Evolutionary conservation across 2,888 invertebrate genomes (phyloP).

Genomic region (Perizoma affinitatum): DNA sequence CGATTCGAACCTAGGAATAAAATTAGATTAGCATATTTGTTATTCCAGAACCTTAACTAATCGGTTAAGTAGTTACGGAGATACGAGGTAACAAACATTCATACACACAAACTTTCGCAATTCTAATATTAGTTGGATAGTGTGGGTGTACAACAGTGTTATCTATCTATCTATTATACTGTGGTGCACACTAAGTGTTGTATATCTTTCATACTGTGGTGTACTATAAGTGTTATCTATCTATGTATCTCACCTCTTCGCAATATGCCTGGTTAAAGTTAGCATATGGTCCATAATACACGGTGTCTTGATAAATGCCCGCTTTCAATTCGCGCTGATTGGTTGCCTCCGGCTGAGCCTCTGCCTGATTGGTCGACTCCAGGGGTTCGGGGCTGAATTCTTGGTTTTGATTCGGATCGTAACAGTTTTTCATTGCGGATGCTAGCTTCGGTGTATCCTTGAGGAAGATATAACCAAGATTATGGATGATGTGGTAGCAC

Average conservation of each 20-base stretch:
- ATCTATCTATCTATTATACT: too few species aligned
- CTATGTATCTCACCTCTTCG: constrained; percentile 48
- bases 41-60: too few species aligned
- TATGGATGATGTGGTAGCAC: background rate
- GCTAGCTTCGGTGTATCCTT: constrained; percentile 48
- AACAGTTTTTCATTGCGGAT: constrained; percentile 48
- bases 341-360: constrained; percentile 1
- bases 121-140: too few species aligned
- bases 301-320: constrained; percentile 36
- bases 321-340: constrained; percentile 19
- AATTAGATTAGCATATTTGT: too few species aligned
- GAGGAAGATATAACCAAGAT: background rate
- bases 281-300: constrained; percentile 26
- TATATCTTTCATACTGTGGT: too few species aligned
- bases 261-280: constrained; percentile 37
- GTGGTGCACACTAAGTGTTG: too few species aligned
- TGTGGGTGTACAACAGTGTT: too few species aligned
- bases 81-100: too few species aligned
- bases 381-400: constrained; percentile 1
- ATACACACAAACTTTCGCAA: too few species aligned
- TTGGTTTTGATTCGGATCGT: constrained; percentile 31
- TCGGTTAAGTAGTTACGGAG: too few species aligned
- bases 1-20: too few species aligned
- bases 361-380: constrained; percentile 12
- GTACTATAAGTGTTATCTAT: too few species aligned